These are phyloP conservation scores for Nymphalis urticae DNA, from an alignment of 2,888 invertebrate species.

Conservation along the genomic window DNA sequence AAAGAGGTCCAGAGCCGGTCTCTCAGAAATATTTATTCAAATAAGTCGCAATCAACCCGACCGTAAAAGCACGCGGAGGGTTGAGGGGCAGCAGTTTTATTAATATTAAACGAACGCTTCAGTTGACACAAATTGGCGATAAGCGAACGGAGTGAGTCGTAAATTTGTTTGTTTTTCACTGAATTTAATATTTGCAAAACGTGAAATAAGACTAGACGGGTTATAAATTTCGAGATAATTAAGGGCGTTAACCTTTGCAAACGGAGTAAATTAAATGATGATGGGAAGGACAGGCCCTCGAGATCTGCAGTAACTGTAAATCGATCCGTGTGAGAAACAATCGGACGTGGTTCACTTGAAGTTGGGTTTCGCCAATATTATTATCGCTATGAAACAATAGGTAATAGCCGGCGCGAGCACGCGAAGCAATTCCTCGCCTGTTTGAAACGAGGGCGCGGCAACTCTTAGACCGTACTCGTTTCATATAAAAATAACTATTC, in stretches of 20 bases:
- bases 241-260: slow-evolving; percentile 10
- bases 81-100: slow-evolving; percentile 76
- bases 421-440: slow-evolving; percentile 19
- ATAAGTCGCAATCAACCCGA: slow-evolving; percentile 78
- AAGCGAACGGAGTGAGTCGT: slow-evolving; percentile 70
- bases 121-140: slow-evolving; percentile 80
- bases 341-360: slow-evolving; percentile 48
- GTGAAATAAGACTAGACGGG: slow-evolving; percentile 22
- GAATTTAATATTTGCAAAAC: slow-evolving; percentile 35
- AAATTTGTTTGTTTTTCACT: slow-evolving; percentile 54
- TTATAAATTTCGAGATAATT: slow-evolving; percentile 15
- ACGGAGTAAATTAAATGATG: slow-evolving; percentile 7
- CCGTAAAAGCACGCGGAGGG: slow-evolving; percentile 77
- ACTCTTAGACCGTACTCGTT: slow-evolving; percentile 14
- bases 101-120: slow-evolving; percentile 80
- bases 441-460: slow-evolving; percentile 19
- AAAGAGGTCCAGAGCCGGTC: slow-evolving; percentile 57
- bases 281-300: slow-evolving; percentile 25
- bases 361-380: slow-evolving; percentile 59
- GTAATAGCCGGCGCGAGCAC: slow-evolving; percentile 27
- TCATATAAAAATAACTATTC: slow-evolving; percentile 7
- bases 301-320: slow-evolving; percentile 53
- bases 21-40: slow-evolving; percentile 79
- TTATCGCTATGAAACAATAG: slow-evolving; percentile 63
- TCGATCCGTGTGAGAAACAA: slow-evolving; percentile 68